These are phyloP conservation scores for Monopterus albus DNA, from an alignment of 2,113 vertebrate genomes.

Conservation along the genomic window DNA sequence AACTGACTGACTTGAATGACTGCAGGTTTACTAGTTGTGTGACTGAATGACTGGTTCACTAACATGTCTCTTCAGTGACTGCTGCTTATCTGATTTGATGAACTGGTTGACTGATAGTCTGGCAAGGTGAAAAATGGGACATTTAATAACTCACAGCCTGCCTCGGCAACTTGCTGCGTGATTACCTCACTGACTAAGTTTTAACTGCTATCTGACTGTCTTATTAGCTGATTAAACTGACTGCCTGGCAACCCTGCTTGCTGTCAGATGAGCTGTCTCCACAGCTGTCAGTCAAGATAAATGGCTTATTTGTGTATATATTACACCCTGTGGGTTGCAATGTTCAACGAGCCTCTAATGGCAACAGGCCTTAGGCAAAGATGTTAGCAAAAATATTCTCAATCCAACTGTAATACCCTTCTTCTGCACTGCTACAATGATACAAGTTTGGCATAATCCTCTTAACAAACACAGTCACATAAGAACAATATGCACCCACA, in stretches of 20 bases:
- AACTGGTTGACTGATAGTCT: background rate
- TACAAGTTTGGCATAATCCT: constrained; percentile 36
- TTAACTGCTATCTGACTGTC: background rate
- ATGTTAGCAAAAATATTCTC: constrained; percentile 34
- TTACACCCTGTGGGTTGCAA: constrained; percentile 11
- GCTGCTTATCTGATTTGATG: background rate
- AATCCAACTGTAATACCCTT: constrained; percentile 22
- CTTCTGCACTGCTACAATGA: constrained; percentile 27
- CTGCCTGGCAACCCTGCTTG: background rate
- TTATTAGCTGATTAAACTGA: constrained; percentile 7
- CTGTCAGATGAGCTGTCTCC: constrained; percentile 20
- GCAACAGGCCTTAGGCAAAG: constrained; percentile 41
- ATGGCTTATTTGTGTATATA: constrained; percentile 49
- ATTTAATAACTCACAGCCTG: constrained; percentile 23
- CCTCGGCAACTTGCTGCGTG: background rate
- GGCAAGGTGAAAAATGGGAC: background rate
- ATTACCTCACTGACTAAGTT: background rate
- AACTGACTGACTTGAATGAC: background rate
- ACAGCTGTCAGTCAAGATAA: constrained; percentile 49
- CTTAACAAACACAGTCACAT: constrained; percentile 4
- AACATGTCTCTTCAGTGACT: background rate
- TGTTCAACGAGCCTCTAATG: constrained; percentile 43
- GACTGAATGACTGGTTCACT: background rate
- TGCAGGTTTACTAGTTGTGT: background rate
- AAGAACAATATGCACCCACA: constrained; percentile 1